Percentiles rank a stretch among this genome's conserved stretches.
Conservation (phyloP, 2,797 vertebrate genomes). For the Ctenochaetus hawaiiensis region DNA sequence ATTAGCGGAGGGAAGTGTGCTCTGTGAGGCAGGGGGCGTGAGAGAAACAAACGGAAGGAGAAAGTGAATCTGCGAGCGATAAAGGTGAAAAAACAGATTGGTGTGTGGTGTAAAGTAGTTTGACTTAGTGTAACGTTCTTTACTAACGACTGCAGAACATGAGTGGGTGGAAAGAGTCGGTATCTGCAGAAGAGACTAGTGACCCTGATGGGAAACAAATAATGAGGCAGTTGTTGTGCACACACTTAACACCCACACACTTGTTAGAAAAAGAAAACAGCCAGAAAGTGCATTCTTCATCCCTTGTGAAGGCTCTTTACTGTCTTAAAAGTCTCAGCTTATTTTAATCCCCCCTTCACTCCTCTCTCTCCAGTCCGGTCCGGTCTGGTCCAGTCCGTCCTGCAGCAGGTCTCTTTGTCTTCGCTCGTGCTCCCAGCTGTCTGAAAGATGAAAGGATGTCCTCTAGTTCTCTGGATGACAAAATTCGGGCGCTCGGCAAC, state of each 20-base stretch:
- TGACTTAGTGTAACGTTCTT: conserved; percentile 16
- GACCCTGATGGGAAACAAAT: conserved; percentile 65
- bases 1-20: conserved; percentile 49
- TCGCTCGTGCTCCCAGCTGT: neutral
- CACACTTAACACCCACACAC: conserved; percentile 45
- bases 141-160: conserved; percentile 42
- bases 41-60: conserved; percentile 54
- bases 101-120: conserved; percentile 31
- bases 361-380: conserved; percentile 22
- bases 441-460: conserved; percentile 61
- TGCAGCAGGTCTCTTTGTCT: conserved; percentile 22
- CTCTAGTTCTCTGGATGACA: conserved; percentile 55
- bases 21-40: conserved; percentile 57
- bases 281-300: conserved; percentile 1
- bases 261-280: conserved; percentile 4
- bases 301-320: neutral
- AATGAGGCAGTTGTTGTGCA: conserved; percentile 53
- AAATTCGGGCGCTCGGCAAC: neutral
- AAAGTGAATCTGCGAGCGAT: conserved; percentile 3
- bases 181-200: conserved; percentile 11
- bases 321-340: conserved; percentile 39
- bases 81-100: conserved; percentile 48
- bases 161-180: conserved; percentile 52
- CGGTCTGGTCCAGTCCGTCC: conserved; percentile 11
- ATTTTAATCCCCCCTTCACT: conserved; percentile 9